These are phyloP conservation scores for Eucidaris tribuloides DNA, from an alignment of 35 echinoderm and acorn worm species.

Conservation along the genomic window DNA sequence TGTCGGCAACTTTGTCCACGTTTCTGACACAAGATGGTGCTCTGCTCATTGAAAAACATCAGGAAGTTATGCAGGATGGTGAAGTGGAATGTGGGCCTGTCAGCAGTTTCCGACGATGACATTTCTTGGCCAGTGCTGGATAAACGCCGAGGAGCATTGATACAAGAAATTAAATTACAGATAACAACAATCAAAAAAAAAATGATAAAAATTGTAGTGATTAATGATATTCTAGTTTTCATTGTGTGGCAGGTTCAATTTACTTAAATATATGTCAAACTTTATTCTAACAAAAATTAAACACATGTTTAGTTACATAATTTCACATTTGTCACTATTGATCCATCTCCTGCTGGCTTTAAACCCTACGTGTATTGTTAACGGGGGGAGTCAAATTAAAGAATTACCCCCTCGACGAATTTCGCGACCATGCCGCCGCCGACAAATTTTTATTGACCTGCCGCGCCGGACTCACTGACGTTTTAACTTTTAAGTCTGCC, in stretches of 20 bases:
- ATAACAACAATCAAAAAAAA: background rate
- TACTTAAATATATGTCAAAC: background rate
- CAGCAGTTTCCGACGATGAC: constrained; percentile 56
- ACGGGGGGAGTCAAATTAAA: no score
- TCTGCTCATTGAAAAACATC: constrained; percentile 65
- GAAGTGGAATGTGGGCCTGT: constrained; percentile 81
- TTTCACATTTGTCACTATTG: no score
- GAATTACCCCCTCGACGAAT: no score
- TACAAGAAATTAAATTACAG: background rate
- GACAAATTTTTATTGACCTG: no score
- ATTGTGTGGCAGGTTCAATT: background rate
- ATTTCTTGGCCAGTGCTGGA: constrained; percentile 60
- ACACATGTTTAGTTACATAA: background rate
- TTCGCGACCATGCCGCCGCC: no score
- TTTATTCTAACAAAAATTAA: background rate
- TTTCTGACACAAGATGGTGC: constrained; percentile 30
- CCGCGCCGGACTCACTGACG: no score
- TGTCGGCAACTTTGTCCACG: background rate
- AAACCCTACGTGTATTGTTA: no score
- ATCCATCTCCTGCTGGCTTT: no score
- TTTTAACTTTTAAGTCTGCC: no score
- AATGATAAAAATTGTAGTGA: no score
- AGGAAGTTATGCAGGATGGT: constrained; percentile 57
- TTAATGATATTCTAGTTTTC: background rate
- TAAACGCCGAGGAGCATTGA: background rate